Evolutionary conservation across 2,888 invertebrate genomes (phyloP).

Genomic region (Halictus quadricinctus): DNA sequence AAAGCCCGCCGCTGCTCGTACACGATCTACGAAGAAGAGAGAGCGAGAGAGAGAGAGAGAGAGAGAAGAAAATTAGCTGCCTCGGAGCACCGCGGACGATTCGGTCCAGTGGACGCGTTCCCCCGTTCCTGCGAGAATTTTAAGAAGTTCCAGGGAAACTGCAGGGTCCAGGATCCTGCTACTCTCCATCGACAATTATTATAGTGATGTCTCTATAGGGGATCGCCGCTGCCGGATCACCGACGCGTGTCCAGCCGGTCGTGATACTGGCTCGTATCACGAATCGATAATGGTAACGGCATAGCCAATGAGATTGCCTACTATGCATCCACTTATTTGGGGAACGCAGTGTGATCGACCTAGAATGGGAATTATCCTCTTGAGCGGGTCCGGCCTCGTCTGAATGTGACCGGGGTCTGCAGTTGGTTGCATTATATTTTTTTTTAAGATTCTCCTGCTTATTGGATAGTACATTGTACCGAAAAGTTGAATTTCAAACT

Average conservation of each 20-base stretch:
- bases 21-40: conserved; percentile 48
- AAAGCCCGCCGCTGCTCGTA: conserved; percentile 63
- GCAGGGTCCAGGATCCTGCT: background rate
- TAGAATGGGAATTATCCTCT: background rate
- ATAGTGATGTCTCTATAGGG: background rate
- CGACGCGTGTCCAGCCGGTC: background rate
- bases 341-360: background rate
- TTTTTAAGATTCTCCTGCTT: no score
- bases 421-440: no score
- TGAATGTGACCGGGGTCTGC: background rate
- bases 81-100: conserved; percentile 15
- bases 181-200: background rate
- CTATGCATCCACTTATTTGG: background rate
- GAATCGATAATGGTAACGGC: background rate
- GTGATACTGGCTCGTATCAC: background rate
- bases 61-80: conserved; percentile 68
- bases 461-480: no score
- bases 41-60: conserved; percentile 6
- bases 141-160: conserved; percentile 4
- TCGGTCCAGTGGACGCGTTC: background rate
- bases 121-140: conserved; percentile 9
- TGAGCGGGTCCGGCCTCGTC: background rate
- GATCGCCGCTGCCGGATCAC: background rate
- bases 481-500: no score
- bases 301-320: background rate